Percentiles rank a stretch among this genome's conserved stretches.
Conservation (phyloP, 2,888 invertebrate species). For the Philereme transversata region DNA sequence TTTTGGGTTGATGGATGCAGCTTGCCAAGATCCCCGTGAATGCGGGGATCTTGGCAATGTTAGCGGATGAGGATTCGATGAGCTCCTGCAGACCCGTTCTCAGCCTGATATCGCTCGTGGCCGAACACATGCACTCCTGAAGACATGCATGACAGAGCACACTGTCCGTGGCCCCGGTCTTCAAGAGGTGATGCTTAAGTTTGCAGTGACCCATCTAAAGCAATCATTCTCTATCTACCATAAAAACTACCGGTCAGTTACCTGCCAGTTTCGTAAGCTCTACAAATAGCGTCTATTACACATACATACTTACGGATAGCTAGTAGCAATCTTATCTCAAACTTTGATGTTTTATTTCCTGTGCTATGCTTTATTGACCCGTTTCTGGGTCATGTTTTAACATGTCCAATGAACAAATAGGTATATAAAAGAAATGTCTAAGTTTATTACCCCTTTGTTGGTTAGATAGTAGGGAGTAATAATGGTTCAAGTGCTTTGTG, state of each 20-base stretch:
- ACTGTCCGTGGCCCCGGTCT: no score
- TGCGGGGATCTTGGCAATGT: no score
- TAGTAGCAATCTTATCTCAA: slow-evolving; percentile 51
- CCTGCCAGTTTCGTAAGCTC: slow-evolving; percentile 45
- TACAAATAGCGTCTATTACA: slow-evolving; percentile 50
- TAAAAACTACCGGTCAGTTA: slow-evolving; percentile 38
- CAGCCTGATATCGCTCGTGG: no score
- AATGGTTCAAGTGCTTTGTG: neutral
- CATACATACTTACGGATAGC: slow-evolving; percentile 14
- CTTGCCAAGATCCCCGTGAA: no score
- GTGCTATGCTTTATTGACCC: slow-evolving; percentile 52
- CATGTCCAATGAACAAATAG: slow-evolving; percentile 32
- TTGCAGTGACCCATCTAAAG: slow-evolving; percentile 15
- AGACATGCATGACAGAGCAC: no score
- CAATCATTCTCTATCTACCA: slow-evolving; percentile 9
- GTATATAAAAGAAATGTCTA: slow-evolving; percentile 31
- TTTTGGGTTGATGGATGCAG: no score
- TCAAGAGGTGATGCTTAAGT: no score
- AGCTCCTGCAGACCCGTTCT: no score
- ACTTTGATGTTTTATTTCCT: slow-evolving; percentile 78
- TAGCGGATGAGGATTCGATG: no score
- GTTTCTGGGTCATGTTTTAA: slow-evolving; percentile 53
- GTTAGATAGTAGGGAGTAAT: slow-evolving; percentile 3
- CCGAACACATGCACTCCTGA: no score
- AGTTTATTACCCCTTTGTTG: slow-evolving; percentile 27